Base-by-base conservation (phyloP, 2,888 invertebrate genomes). In the Drosophila lacicola region DNA sequence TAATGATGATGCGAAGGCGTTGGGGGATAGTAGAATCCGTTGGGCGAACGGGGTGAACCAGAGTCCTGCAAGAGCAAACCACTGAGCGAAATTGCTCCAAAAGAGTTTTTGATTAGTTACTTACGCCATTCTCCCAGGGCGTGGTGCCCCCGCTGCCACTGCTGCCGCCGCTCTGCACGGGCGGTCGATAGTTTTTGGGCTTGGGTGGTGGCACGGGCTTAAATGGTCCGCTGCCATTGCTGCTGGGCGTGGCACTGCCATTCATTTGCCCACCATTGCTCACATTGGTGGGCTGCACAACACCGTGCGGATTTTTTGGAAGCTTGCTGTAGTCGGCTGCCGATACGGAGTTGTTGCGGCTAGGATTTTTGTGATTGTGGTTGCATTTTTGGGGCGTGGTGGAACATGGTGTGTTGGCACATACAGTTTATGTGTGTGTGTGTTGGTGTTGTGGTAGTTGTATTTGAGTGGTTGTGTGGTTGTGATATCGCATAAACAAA, bases 121-220 rank as follows among this genome's bases (percentile, higher is more conserved):
- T 90, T 88, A 92, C 92, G 88, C 94, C 94, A 90, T 94, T 94
- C 74, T 94, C 94, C 88, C 94, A 91, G 46, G 86, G 85, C 3
- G 85, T 83, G 47, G 88, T 88, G 63, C 83, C 83, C 10, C 81
- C 90, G 66, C 87, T 90, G 58, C 79, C 85, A 51, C 76, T 82
- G 63, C 87, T 88, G 34, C 87, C 80, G 36, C 90, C 79, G 54
- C 90, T 90, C 82, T 94, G 94, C 63, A 94, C 93, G 0, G 96
- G 95, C 39, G 97, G 97, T 45, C 97, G 95, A 92, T 97, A 98
- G 92, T 97, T 97, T 91, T 97, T 97, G 47, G 98, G 98, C 90
- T 98, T 98, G 9, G 98, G 98, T 33, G 98, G 98, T 42, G 98
- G 98, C 58, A 98, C 95, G 0, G 98, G 98, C 92, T 97, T 98